These are phyloP conservation scores for Bufotes viridis DNA, from an alignment of 2,797 vertebrate species.

Conservation along the genomic window DNA sequence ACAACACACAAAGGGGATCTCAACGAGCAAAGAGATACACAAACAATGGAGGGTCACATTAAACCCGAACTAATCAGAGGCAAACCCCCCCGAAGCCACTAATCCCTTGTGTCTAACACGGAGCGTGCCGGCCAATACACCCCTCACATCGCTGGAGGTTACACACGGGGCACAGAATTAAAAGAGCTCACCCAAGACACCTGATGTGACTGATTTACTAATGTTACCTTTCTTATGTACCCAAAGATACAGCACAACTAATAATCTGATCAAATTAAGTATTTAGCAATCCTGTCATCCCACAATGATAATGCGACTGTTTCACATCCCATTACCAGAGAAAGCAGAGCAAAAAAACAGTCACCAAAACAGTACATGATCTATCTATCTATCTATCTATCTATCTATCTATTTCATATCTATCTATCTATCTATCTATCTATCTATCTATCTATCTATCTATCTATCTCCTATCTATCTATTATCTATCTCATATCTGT, in stretches of 20 bases:
- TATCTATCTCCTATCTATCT: too few relatives aligned
- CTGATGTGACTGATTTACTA: constrained; percentile 43
- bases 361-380: not conserved
- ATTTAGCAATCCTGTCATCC: not conserved
- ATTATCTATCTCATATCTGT: too few relatives aligned
- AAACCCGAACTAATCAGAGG: constrained; percentile 73
- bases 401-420: too few relatives aligned
- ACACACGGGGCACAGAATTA: constrained; percentile 1
- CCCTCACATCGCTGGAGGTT: constrained; percentile 35
- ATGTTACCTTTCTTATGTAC: not conserved
- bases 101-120: constrained; percentile 57
- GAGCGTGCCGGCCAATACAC: constrained; percentile 44
- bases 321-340: not conserved
- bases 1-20: constrained; percentile 70
- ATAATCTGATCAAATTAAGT: not conserved
- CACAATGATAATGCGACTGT: not conserved
- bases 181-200: not conserved
- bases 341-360: not conserved
- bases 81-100: constrained; percentile 65
- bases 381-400: not conserved
- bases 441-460: too few relatives aligned
- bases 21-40: constrained; percentile 72
- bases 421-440: too few relatives aligned
- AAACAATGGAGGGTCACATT: constrained; percentile 75
- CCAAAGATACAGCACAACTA: not conserved